Evolutionary conservation across 1,140 invertebrate genomes (phyloP), one percentile per base, ranked within the genome.

Genomic region (Brachionus asplanchnoidis): DNA sequence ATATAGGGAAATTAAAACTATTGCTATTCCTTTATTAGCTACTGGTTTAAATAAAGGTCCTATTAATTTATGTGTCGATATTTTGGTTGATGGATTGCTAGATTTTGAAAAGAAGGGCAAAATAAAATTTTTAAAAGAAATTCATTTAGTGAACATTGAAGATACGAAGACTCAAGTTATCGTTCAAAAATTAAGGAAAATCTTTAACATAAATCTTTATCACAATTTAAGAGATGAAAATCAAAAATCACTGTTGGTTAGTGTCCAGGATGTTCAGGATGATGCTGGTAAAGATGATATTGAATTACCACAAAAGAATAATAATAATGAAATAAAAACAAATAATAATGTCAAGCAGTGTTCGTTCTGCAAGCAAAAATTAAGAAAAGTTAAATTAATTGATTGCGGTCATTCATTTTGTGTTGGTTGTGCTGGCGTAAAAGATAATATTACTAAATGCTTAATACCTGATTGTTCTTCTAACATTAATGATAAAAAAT

Each of bases 101-200:
- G n/a, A 46, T 26, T 50, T 50, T 26, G 12, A 50, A n/a, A 46
- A 75, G 5, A 75, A 75, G 23, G 42, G n/a, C 8, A 42, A 44
- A n/a, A 14, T 50, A 3, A 14, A 28, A 12, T 9, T 44, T 77
- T 50, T 77, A 26, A 50, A 77, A 46, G 73, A 77, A 32, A 23
- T 77, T 26, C 73, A 77, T 77, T 53, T 77, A 26, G 44, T 77
- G 11, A 50, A 77, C 50, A 77, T 50, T 42, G 68, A 73, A 17
- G 40, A 73, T 14, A 0, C 11, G 8, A 73, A 73, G 14, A 73
- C 68, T 40, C 17, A 40, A 20, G 1, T 40, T 12, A 73, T 73
- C 7, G 17, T 23, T 42, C 8, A 40, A 73, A 73, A 73, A 42
- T 20, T 73, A 3, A 70, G 7, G 3, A 28, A 36, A 32, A n/a